Percentiles rank a stretch among this genome's conserved stretches.
phyloP scores from a whole-genome alignment of 2,888 invertebrate genomes.

The Drosophila phalerata region DNA sequence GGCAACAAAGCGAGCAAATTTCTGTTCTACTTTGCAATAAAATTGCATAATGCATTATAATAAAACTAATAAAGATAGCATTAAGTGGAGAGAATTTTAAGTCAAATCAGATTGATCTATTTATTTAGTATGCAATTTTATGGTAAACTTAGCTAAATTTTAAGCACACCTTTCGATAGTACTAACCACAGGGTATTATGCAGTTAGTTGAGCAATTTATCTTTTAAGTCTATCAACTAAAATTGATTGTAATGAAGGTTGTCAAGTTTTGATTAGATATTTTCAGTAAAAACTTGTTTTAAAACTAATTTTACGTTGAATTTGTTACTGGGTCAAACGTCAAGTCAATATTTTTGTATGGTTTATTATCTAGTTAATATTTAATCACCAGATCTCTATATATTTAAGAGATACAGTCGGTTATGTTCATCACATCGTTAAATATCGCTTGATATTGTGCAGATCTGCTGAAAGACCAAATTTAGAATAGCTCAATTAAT shows the following conservation, averaged over 20 bases:
- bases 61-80: not conserved
- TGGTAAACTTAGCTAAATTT: not conserved
- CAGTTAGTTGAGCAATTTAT: slow-evolving; percentile 1
- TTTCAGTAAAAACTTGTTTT: slow-evolving; percentile 12
- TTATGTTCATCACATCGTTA: not conserved
- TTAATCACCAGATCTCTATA: not conserved
- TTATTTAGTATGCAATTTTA: not conserved
- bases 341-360: not conserved
- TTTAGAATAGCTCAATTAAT: slow-evolving; percentile 8
- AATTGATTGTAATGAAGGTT: slow-evolving; percentile 18
- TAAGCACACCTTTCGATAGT: not conserved
- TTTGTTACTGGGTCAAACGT: slow-evolving; percentile 18
- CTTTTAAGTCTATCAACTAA: not conserved
- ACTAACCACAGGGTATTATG: slow-evolving; percentile 9
- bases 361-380: not conserved
- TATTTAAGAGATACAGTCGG: not conserved
- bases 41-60: slow-evolving; percentile 53
- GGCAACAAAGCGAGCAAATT: slow-evolving; percentile 36
- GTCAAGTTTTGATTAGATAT: slow-evolving; percentile 6
- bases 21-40: slow-evolving; percentile 46
- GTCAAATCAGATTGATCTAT: not conserved
- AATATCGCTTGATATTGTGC: slow-evolving; percentile 4
- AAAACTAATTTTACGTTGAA: slow-evolving; percentile 3
- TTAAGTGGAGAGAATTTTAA: not conserved
- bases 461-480: slow-evolving; percentile 7